These are phyloP conservation scores for Vandiemenella viatica DNA, from an alignment of 2,888 invertebrate genomes.

Conservation along the genomic window DNA sequence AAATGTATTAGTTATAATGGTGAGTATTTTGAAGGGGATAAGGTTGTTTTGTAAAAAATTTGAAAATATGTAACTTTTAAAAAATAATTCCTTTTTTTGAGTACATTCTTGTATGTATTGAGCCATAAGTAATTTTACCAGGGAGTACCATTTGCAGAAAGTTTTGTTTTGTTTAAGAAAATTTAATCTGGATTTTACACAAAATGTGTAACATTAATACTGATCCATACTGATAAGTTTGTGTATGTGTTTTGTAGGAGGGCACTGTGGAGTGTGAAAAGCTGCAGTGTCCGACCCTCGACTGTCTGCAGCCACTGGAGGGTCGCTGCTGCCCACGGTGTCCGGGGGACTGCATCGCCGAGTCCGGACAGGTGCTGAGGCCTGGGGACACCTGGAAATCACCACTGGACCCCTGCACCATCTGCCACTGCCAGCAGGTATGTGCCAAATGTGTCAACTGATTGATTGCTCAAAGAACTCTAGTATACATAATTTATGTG, in stretches of 20 bases:
- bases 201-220: not conserved
- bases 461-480: not conserved
- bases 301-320: conserved; percentile 10
- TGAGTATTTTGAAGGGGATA: no score
- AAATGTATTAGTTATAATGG: no score
- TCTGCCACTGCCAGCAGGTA: conserved; percentile 16
- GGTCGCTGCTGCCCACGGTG: conserved; percentile 17
- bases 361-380: conserved; percentile 8
- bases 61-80: no score
- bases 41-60: no score
- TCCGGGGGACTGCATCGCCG: conserved; percentile 14
- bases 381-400: conserved; percentile 12
- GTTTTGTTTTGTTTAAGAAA: no score
- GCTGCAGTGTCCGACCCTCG: conserved; percentile 15
- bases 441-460: not conserved
- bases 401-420: conserved; percentile 13
- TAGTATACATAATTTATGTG: no score
- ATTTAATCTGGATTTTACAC: no score
- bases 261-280: conserved; percentile 15
- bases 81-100: no score
- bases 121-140: no score
- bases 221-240: not conserved
- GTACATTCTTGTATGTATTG: no score
- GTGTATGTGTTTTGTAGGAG: conserved; percentile 16
- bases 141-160: no score